phyloP scores from a whole-genome alignment of 2,888 invertebrate species.

The Leptogaster cylindrica region DNA sequence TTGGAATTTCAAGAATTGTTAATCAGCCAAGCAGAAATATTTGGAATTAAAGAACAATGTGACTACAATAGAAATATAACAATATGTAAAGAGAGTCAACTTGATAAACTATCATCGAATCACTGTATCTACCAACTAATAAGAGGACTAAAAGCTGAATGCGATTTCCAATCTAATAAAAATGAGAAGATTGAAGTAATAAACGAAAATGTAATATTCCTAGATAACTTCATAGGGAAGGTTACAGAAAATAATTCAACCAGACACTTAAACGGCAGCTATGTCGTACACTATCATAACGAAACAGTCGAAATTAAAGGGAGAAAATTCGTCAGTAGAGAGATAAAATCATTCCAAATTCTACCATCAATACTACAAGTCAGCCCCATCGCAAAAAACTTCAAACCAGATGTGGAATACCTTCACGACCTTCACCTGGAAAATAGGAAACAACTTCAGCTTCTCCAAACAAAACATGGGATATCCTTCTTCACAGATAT shows the following conservation, averaged over 20 bases:
- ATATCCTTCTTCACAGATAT: background rate
- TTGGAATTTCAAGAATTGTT: background rate
- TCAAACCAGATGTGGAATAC: background rate
- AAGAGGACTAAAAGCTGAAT: background rate
- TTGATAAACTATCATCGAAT: no score
- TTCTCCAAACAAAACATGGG: background rate
- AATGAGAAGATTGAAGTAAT: background rate
- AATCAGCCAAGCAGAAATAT: no score
- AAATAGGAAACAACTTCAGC: background rate
- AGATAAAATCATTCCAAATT: constrained; percentile 9
- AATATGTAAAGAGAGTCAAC: no score
- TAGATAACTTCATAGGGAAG: constrained; percentile 11
- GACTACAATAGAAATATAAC: no score
- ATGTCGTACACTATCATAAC: background rate
- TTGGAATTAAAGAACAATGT: no score
- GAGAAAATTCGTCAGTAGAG: background rate
- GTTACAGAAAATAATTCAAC: background rate
- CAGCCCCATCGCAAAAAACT: no score
- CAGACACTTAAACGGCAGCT: background rate
- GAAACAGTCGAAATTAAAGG: constrained; percentile 1
- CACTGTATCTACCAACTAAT: no score
- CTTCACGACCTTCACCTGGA: background rate
- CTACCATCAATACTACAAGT: background rate
- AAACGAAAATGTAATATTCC: constrained; percentile 8
- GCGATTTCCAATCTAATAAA: constrained; percentile 2